Base-by-base conservation (phyloP, 2,888 invertebrate species). In the Diplolepis rosae region DNA sequence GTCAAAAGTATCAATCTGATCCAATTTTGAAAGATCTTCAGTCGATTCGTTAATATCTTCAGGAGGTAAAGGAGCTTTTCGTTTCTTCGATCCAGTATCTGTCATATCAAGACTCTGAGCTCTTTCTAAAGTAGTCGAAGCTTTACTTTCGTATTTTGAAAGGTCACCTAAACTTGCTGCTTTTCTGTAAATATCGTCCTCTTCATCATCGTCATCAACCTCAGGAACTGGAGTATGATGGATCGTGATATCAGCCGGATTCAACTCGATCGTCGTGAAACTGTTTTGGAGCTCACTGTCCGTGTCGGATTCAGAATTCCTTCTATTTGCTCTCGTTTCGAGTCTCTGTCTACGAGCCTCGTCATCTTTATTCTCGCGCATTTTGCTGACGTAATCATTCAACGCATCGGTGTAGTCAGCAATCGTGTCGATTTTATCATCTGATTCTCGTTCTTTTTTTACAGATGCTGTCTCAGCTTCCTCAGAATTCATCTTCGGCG, bases 101-200 rank as follows among this genome's bases (percentile, higher is more conserved):
- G 93, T 93, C 87, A 95, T 93, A 77, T 95, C 95, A 51, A 95
- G 89, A 81, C 95, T 95, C 84, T 95, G 95, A 0, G 95, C 95
- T 75, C 95, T 90, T 89, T 95, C 95, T 68, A 94, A 87, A 9
- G 93, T 93, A 2, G 91, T 89, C 2, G 91, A 86, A 7, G 90
- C 90, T 72, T 90, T 87, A 45, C 90, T 89, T 68, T 91, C 90
- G 74, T 95, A 93, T 84, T 93, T 92, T 0, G 95, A 94, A 65
- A 95, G 89, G 87, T 95, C 95, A 0, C 95, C 95, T 1, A 95
- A 90, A 42, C 95, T 95, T 0, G 95, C 94, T 1, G 95, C 95
- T 89, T 94, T 94, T 18, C 95, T 89, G 70, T 90, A 91, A 83
- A 92, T 92, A 76, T 93, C 93, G 65, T 92, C 92, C 0, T 88